A percentile compares a stretch with the other conserved stretches of the same genome.
Evolutionary conservation across 2,888 invertebrate genomes (phyloP).

Genomic region (Polyploca ridens): DNA sequence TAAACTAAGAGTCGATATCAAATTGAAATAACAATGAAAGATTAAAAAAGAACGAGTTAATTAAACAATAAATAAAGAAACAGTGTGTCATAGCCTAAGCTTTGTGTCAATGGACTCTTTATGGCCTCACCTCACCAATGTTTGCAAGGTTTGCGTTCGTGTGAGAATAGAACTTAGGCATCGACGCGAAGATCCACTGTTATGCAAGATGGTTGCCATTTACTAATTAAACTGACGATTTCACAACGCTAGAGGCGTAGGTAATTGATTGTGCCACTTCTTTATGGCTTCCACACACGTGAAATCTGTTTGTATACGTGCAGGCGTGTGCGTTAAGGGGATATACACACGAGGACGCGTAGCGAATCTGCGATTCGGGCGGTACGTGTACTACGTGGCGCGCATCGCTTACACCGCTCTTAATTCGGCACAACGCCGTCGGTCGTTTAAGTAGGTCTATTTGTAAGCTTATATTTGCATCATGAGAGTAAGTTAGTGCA

Average conservation of each 20-base stretch:
- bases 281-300: constrained; percentile 45
- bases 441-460: neutral
- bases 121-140: constrained; percentile 37
- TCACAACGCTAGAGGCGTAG: constrained; percentile 45
- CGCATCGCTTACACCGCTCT: constrained; percentile 10
- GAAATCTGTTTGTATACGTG: constrained; percentile 46
- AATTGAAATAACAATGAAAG: neutral
- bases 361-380: constrained; percentile 36
- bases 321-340: constrained; percentile 26
- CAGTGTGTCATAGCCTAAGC: constrained; percentile 17
- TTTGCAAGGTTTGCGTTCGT: constrained; percentile 17
- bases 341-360: constrained; percentile 32
- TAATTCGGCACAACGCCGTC: neutral
- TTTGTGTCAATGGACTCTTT: constrained; percentile 46
- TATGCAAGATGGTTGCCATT: constrained; percentile 31
- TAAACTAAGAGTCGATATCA: neutral
- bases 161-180: constrained; percentile 7
- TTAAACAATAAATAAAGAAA: no score
- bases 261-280: constrained; percentile 54
- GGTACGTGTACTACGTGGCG: neutral
- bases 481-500: constrained; percentile 33
- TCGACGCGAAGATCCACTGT: constrained; percentile 20
- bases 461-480: constrained; percentile 16
- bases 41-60: neutral
- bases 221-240: constrained; percentile 49